Evolutionary conservation across 2,113 vertebrate species (phyloP), one percentile per base, ranked within the genome.

Genomic region (Stictonetta naevosa): DNA sequence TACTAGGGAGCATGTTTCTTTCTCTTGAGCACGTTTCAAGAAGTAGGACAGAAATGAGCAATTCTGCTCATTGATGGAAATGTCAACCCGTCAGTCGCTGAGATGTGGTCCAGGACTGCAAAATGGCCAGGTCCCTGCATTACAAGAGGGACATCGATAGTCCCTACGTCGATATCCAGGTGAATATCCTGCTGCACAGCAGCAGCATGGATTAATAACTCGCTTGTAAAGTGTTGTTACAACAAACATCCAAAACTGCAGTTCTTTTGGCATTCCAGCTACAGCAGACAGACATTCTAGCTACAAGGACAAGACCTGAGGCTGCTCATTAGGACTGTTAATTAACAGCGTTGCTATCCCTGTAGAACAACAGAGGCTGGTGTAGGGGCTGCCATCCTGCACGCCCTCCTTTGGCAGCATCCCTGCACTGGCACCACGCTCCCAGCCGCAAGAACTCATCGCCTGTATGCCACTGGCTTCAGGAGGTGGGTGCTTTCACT

Each of bases 191-290:
- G 19, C 53, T 28, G 19, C 19, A 23, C 8, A 28, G 28, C 46
- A 44, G 33, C 18, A 3, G 31, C 1, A 1, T 4, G 5, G 38
- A 8, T n/a, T 48, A 50, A 14, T 4, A 42, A 52, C 11, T 4
- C 33, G 25, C 20, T 13, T 40, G 15, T 26, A 17, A 16, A 28
- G 28, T 1, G 11, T 62, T n/a, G n/a, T 4, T 11, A 26, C 31
- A 12, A 42, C 26, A 9, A 56, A 31, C 20, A 33, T 42, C 31
- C 33, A 46, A 50, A n/a, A 3, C 14, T 14, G 72, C 29, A 6
- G n/a, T 15, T 26, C 13, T 71, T 63, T 26, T 34, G 48, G 20
- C 56, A 69, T 46, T 71, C n/a, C 34, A 20, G 53, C 25, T 34
- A 50, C 38, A 23, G 11, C 13, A 4, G 25, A 36, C 2, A n/a